Percentiles rank a stretch among this genome's conserved stretches.
Evolutionary conservation across 2,888 invertebrate species (phyloP).

Genomic region (Cyclophora albipunctata): DNA sequence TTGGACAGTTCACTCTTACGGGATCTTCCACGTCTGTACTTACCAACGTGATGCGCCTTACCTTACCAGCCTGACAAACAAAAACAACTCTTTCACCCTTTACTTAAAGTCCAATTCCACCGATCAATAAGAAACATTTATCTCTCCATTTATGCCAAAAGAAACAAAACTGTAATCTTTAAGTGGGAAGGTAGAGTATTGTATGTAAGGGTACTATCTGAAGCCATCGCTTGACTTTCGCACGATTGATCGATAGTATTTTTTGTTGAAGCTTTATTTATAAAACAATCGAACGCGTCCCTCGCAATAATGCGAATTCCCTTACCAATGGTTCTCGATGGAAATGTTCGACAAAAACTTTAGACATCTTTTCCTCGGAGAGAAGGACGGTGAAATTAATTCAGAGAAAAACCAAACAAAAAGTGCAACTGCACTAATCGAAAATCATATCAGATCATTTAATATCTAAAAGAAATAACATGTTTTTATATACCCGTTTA

Average conservation of each 20-base stretch:
- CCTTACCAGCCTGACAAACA: constrained; percentile 13
- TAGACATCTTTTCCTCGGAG: too few species aligned
- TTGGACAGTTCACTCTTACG: constrained; percentile 68
- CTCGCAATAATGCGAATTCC: constrained; percentile 57
- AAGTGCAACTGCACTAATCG: too few species aligned
- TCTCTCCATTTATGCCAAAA: constrained; percentile 25
- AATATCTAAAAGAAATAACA: too few species aligned
- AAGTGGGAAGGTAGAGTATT: constrained; percentile 24
- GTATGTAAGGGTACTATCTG: constrained; percentile 38
- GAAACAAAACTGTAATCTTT: constrained; percentile 12
- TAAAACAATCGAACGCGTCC: constrained; percentile 72
- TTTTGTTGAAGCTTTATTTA: constrained; percentile 71
- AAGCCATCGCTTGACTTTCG: constrained; percentile 65
- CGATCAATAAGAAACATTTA: constrained; percentile 29
- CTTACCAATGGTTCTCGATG: constrained; percentile 47
- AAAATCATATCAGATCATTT: too few species aligned
- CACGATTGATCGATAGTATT: constrained; percentile 75
- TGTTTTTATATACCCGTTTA: too few species aligned
- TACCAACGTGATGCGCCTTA: constrained; percentile 61
- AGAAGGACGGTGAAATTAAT: too few species aligned
- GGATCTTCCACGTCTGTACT: constrained; percentile 68
- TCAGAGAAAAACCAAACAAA: too few species aligned
- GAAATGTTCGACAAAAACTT: constrained; percentile 23
- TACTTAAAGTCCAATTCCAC: constrained; percentile 28
- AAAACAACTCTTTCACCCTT: constrained; percentile 26